phyloP scores from a whole-genome alignment of 2,113 vertebrate genomes.

The Chionomys nivalis region DNA sequence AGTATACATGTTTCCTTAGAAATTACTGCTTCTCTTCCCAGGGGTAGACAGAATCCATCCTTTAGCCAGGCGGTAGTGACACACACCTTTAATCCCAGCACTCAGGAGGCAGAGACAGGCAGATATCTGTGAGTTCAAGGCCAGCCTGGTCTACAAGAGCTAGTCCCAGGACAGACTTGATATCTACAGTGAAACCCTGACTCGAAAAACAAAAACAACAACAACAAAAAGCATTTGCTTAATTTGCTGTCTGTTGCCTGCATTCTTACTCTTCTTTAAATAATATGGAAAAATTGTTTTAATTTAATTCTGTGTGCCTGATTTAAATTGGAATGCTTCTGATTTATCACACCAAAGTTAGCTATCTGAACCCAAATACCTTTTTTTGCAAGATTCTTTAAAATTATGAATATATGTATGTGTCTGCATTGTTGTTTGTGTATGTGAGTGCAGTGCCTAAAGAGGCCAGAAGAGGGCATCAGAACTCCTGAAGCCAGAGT shows the following conservation, averaged over 20 bases:
- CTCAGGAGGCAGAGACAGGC: too few species aligned
- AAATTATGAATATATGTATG: background rate
- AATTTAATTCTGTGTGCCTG: background rate
- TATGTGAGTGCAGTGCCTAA: background rate
- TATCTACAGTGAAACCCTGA: too few species aligned
- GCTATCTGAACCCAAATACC: background rate
- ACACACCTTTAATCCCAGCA: too few species aligned
- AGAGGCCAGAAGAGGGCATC: background rate
- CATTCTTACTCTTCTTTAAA: background rate
- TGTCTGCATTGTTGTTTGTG: background rate
- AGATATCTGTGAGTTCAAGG: too few species aligned
- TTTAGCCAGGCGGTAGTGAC: background rate
- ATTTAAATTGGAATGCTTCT: conserved; percentile 3
- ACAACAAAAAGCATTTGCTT: background rate
- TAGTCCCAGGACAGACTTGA: too few species aligned
- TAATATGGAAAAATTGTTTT: conserved; percentile 17
- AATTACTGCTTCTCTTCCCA: background rate
- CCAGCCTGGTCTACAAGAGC: too few species aligned
- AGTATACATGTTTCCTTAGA: background rate
- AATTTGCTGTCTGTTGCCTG: background rate
- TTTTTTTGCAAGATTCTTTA: background rate
- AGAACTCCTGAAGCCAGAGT: background rate
- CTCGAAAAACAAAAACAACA: too few species aligned
- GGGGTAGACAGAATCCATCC: background rate
- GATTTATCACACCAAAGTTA: background rate